Evolutionary conservation across 2,797 vertebrate species (phyloP).

Genomic region (Epinephelus awoara): DNA sequence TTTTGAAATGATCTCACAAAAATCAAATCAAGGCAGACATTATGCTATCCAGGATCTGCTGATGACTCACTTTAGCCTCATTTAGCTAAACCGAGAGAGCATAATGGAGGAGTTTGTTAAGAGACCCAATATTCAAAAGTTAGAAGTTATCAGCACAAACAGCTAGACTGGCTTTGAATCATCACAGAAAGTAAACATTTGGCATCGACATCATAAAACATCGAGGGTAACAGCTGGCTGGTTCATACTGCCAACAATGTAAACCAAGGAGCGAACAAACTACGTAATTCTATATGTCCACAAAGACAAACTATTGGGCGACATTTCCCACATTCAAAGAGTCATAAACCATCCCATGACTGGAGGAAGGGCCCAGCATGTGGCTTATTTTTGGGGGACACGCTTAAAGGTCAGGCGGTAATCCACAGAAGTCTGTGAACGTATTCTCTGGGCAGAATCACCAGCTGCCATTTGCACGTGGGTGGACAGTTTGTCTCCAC

Average conservation of each 20-base stretch:
- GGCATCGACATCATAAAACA: conserved; percentile 52
- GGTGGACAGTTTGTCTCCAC: conserved; percentile 86
- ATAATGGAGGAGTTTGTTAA: conserved; percentile 46
- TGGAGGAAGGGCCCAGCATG: conserved; percentile 76
- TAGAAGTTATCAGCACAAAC: conserved; percentile 52
- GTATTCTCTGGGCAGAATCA: conserved; percentile 76
- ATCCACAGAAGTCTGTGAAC: conserved; percentile 71
- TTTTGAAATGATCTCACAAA: conserved; percentile 75
- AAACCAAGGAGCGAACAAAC: conserved; percentile 62
- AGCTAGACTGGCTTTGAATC: conserved; percentile 48
- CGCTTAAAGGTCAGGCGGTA: conserved; percentile 78
- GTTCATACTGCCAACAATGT: conserved; percentile 52
- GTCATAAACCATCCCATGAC: conserved; percentile 75
- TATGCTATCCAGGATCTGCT: conserved; percentile 54
- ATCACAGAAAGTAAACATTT: conserved; percentile 67
- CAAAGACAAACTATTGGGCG: conserved; percentile 67
- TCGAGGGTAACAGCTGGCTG: conserved; percentile 63
- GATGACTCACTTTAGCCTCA: conserved; percentile 71
- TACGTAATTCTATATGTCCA: conserved; percentile 56
- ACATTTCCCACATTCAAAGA: conserved; percentile 74
- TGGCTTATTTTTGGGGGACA: conserved; percentile 77
- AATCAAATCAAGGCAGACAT: conserved; percentile 70
- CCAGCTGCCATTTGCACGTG: conserved; percentile 87
- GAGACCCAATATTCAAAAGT: conserved; percentile 60
- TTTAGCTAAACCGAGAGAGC: conserved; percentile 48